phyloP scores from a whole-genome alignment of 2,888 invertebrate species.

The Myopa testacea region DNA sequence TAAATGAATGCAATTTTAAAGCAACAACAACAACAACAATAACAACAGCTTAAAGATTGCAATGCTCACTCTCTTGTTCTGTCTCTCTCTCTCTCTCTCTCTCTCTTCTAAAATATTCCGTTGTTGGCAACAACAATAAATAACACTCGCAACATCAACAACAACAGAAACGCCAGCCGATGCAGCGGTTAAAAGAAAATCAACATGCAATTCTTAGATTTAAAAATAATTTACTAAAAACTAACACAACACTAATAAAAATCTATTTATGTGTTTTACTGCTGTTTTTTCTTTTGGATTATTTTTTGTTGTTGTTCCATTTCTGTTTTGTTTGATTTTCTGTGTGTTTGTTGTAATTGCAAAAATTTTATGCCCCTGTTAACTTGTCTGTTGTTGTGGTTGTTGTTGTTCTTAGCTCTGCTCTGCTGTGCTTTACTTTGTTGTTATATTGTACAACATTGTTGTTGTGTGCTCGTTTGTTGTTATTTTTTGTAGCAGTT shows the following conservation, averaged over 20 bases:
- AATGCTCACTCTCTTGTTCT: neutral
- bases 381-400: slow-evolving; percentile 18
- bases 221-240: neutral
- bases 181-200: neutral
- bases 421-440: too few relatives aligned
- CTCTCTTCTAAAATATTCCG: neutral
- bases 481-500: neutral
- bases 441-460: too few relatives aligned
- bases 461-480: neutral
- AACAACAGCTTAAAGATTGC: neutral
- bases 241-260: too few relatives aligned
- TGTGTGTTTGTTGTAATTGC: slow-evolving; percentile 19
- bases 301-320: neutral
- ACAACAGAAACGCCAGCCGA: neutral
- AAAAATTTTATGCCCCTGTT: slow-evolving; percentile 13
- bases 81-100: neutral
- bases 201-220: slow-evolving; percentile 18
- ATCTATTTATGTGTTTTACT: neutral
- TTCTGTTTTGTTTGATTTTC: neutral
- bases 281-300: neutral
- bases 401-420: neutral
- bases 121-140: neutral
- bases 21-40: slow-evolving; percentile 1
- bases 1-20: too few relatives aligned
- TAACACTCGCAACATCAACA: neutral